Conservation (phyloP, 1,140 invertebrate species). For the Apis florea region DNA sequence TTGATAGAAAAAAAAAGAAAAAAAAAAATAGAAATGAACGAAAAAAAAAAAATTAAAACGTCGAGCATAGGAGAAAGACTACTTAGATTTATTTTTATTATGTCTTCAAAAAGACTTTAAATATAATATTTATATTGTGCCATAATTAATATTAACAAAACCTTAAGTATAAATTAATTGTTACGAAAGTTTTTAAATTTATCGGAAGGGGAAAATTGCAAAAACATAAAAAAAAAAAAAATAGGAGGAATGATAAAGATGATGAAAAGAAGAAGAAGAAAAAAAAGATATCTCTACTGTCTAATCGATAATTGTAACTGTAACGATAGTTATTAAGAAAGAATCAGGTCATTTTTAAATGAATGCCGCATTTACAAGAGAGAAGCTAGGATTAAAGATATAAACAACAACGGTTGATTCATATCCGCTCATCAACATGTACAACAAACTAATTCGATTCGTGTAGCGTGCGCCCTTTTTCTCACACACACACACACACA, state of each 20-base stretch:
- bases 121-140: slow-evolving; percentile 80
- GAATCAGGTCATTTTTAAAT: slow-evolving; percentile 57
- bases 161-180: slow-evolving; percentile 78
- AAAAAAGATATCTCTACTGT: slow-evolving; percentile 68
- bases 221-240: slow-evolving; percentile 47
- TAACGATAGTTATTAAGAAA: slow-evolving; percentile 66
- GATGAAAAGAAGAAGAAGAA: slow-evolving; percentile 30
- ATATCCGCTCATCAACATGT: slow-evolving; percentile 52
- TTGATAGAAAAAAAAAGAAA: slow-evolving; percentile 47
- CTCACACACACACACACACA: not conserved
- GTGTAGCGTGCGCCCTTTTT: slow-evolving; percentile 51
- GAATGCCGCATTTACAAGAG: slow-evolving; percentile 60
- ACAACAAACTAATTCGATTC: slow-evolving; percentile 33
- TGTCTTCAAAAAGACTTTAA: slow-evolving; percentile 79
- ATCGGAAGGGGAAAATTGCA: slow-evolving; percentile 73
- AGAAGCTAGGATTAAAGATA: slow-evolving; percentile 60
- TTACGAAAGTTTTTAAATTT: slow-evolving; percentile 78
- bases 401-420: slow-evolving; percentile 45
- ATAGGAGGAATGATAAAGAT: too few species aligned
- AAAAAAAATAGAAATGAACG: slow-evolving; percentile 39
- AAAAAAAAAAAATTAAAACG: slow-evolving; percentile 54
- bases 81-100: slow-evolving; percentile 80
- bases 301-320: slow-evolving; percentile 64
- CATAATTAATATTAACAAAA: slow-evolving; percentile 79
- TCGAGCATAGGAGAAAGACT: slow-evolving; percentile 77